Evolutionary conservation across 2,113 vertebrate genomes (phyloP).

Genomic region (Tychaedon coryphoeus): DNA sequence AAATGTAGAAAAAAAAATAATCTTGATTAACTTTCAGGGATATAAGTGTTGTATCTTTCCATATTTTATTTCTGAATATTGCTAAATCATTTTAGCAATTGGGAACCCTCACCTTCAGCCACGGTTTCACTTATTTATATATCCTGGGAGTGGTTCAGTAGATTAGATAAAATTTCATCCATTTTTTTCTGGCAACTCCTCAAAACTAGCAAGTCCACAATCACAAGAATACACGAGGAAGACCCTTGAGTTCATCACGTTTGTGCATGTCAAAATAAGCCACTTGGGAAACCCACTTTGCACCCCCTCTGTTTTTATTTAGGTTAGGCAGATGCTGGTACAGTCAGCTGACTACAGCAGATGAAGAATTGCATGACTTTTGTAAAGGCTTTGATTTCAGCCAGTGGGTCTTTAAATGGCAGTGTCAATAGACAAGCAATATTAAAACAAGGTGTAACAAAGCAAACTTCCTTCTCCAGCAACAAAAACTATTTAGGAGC

Average conservation of each 20-base stretch:
- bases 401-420: neutral
- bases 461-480: neutral
- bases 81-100: neutral
- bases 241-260: neutral
- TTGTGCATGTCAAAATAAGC: neutral
- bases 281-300: neutral
- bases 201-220: neutral
- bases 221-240: neutral
- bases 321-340: neutral
- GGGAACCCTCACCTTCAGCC: neutral
- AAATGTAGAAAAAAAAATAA: neutral
- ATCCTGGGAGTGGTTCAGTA: slow-evolving; percentile 13
- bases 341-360: neutral
- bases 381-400: neutral
- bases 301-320: neutral
- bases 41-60: neutral
- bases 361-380: neutral
- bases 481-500: neutral
- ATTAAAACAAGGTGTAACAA: neutral
- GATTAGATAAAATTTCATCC: slow-evolving; percentile 31
- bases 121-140: slow-evolving; percentile 8
- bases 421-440: neutral
- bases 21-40: neutral
- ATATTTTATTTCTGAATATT: neutral
- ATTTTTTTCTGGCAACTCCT: slow-evolving; percentile 2